Evolutionary conservation across 2,888 invertebrate genomes (phyloP).

Genomic region (Sycophila texana): DNA sequence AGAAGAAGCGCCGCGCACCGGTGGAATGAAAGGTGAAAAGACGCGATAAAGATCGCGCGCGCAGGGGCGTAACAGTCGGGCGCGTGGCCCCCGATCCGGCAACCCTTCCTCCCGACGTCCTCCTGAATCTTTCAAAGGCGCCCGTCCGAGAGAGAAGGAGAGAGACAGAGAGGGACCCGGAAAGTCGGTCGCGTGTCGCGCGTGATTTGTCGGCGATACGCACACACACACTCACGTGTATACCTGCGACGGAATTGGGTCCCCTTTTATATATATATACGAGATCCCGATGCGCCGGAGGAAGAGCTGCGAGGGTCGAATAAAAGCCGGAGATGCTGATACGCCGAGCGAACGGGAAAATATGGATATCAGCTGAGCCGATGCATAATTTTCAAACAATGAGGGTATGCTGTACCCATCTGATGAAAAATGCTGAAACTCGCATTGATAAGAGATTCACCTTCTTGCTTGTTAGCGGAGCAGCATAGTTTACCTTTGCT

Average conservation of each 20-base stretch:
- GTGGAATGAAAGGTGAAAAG: slow-evolving; percentile 52
- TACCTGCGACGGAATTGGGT: neutral
- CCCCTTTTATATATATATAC: slow-evolving; percentile 7
- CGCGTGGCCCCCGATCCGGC: slow-evolving; percentile 37
- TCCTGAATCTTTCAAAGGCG: slow-evolving; percentile 17
- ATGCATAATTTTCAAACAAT: no score
- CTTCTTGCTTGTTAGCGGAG: no score
- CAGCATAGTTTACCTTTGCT: no score
- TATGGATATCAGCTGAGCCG: no score
- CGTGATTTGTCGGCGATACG: slow-evolving; percentile 66
- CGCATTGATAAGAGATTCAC: no score
- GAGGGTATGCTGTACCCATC: no score
- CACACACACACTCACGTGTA: neutral
- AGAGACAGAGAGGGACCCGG: neutral
- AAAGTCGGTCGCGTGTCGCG: slow-evolving; percentile 72
- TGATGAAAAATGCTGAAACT: no score
- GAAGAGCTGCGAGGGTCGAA: neutral
- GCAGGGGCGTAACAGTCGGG: slow-evolving; percentile 51
- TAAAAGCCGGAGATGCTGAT: slow-evolving; percentile 9
- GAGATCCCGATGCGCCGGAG: neutral
- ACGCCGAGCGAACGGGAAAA: neutral
- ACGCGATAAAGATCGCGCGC: slow-evolving; percentile 53
- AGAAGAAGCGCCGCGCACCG: slow-evolving; percentile 30
- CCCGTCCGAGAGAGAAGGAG: neutral
- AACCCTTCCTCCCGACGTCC: slow-evolving; percentile 30